Percentiles rank a stretch among this genome's conserved stretches.
Evolutionary conservation across 2,888 invertebrate genomes (phyloP).

Genomic region (Callinectes sapidus): DNA sequence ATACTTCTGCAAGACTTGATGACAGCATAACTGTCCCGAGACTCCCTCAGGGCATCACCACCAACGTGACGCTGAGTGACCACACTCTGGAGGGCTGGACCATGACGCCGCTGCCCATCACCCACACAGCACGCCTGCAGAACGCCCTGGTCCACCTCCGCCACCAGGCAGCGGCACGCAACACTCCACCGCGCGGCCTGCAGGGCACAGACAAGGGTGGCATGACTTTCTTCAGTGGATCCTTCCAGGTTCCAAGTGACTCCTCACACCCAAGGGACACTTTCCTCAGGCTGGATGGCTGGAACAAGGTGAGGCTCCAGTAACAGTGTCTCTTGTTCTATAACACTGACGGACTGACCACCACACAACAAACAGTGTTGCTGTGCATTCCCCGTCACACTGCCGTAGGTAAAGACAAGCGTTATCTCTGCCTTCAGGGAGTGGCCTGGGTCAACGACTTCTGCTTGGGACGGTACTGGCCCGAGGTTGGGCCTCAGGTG

Average conservation of each 20-base stretch:
- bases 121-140: constrained; percentile 39
- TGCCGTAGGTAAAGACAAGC: neutral
- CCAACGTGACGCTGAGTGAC: constrained; percentile 57
- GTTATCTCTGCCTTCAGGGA: constrained; percentile 57
- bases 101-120: constrained; percentile 65
- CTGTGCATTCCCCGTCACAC: neutral
- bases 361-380: neutral
- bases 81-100: constrained; percentile 63
- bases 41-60: constrained; percentile 61
- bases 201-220: constrained; percentile 41
- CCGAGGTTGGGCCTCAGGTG: constrained; percentile 78
- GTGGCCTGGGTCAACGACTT: constrained; percentile 77
- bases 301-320: constrained; percentile 82
- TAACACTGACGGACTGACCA: neutral
- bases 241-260: constrained; percentile 59
- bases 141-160: constrained; percentile 37
- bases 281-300: constrained; percentile 85
- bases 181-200: neutral
- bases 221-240: constrained; percentile 69
- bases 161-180: neutral
- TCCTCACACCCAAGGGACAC: constrained; percentile 77
- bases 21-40: neutral
- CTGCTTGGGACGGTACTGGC: constrained; percentile 79
- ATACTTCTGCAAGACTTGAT: neutral
- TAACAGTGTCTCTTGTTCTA: neutral